Evolutionary conservation across 92 coral and sea anemone genomes (phyloP).

Genomic region (Actinernus sp.): DNA sequence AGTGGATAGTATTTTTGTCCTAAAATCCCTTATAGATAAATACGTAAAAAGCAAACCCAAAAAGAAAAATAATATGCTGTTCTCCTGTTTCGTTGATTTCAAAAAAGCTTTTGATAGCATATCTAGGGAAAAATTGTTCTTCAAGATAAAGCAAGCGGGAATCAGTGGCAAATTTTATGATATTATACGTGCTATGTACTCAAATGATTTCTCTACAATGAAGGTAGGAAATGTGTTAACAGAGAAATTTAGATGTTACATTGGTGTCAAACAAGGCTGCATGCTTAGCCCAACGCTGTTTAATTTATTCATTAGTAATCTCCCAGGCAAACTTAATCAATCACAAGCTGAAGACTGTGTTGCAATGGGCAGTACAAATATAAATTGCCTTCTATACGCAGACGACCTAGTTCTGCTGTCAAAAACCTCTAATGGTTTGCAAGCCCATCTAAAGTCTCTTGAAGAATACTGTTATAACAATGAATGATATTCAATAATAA

Average conservation of each 20-base stretch:
- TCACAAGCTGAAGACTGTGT: not conserved
- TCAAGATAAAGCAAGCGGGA: not conserved
- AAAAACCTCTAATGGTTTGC: not conserved
- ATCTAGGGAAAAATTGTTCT: not conserved
- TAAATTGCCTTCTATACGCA: not conserved
- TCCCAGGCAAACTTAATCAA: not conserved
- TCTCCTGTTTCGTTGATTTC: not conserved
- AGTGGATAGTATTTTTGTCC: not conserved
- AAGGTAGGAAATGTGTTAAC: not conserved
- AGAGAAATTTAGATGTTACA: not conserved
- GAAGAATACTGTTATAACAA: not conserved
- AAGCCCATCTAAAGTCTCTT: not conserved
- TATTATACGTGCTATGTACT: not conserved
- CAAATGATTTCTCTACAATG: not conserved
- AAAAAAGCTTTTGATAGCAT: not conserved
- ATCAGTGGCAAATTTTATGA: not conserved
- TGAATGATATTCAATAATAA: no score
- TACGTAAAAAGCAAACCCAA: not conserved
- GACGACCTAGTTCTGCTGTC: conserved; percentile 1
- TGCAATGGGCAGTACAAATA: no score
- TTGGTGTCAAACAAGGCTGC: not conserved
- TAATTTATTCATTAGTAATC: not conserved
- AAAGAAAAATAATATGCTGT: not conserved
- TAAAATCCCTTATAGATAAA: not conserved
- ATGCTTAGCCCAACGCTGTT: not conserved